phyloP scores from a whole-genome alignment of 2,113 vertebrate species.

The Grus americana region DNA sequence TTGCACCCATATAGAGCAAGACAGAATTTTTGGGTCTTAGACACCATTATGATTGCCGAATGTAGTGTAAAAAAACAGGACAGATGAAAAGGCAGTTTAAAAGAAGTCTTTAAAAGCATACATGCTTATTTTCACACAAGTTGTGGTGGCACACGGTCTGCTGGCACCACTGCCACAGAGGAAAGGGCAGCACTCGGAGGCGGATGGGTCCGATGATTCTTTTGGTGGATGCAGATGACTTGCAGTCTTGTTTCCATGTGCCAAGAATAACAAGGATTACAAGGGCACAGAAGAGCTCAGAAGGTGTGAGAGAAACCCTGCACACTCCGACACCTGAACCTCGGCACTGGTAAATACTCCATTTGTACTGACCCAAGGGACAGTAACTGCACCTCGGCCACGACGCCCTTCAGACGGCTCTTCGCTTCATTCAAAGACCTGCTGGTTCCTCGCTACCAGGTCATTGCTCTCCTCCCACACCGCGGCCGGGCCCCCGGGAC shows the following conservation, averaged over 20 bases:
- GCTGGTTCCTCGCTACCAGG: too few relatives aligned
- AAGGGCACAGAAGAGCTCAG: background rate
- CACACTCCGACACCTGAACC: background rate
- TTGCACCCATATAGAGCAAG: background rate
- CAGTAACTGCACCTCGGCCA: background rate
- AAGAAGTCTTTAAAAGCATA: background rate
- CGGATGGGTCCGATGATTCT: accelerated
- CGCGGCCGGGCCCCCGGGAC: too few relatives aligned
- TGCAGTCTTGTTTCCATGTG: background rate
- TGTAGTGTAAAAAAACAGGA: background rate
- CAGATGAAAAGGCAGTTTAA: background rate
- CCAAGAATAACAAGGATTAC: background rate
- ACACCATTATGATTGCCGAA: background rate
- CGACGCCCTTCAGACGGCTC: too few relatives aligned
- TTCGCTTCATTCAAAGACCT: accelerated
- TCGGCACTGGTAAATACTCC: accelerated
- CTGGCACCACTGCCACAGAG: accelerated
- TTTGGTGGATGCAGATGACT: accelerated
- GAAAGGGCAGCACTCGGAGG: too few relatives aligned
- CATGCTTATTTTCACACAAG: background rate
- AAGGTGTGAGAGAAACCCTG: background rate
- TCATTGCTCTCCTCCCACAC: accelerated
- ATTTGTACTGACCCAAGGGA: accelerated
- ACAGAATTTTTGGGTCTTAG: background rate
- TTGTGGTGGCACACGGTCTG: background rate